Base-by-base conservation (phyloP, 2,113 vertebrate genomes). In the Hypocryptadius cinnamomeus region DNA sequence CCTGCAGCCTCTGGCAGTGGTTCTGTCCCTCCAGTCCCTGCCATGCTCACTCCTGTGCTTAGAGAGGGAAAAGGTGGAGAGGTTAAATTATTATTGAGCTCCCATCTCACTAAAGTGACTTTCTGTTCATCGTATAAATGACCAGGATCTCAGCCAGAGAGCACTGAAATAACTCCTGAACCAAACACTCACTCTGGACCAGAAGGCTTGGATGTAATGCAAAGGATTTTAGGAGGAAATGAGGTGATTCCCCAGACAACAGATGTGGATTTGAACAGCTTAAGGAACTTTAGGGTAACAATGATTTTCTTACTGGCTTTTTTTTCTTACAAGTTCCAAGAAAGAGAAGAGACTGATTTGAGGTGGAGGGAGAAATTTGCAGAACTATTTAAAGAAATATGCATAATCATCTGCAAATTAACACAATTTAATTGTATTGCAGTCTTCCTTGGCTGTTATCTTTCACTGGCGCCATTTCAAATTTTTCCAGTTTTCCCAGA, bases 381-480 rank as follows among this genome's bases (percentile, higher is more conserved):
- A 77, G 66, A 73, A 44, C 60, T 91, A 44, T 87, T 92, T 83
- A 80, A 90, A 69, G 47, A 94, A 93, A 79, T 53, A 59, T 56
- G 42, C 64, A 70, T 87, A 90, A 79, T 87, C 60, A 56, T 85
- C 71, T 68, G 47, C 82, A 92, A 94, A 94, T 64, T 89, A 83
- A 64, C 48, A 78, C 68, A 88, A 64, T 83, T 80, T 78, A 91
- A 39, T 70, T 89, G 40, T 48, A 66, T 47, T 79, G 31, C 61
- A 89, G 71, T 31, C 42, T 93, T 94, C 79, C 72, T n/a, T 25
- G 87, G 63, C 63, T 91, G 51, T 91, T 95, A 87, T 95, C 79
- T 91, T 80, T 53, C 56, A 64, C 47, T 92, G 85, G 95, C 76
- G 33, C 16, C 23, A 48, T 78, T 94, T 91, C 89, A 90, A 76